These are phyloP conservation scores for Parapsyche elsis DNA, from an alignment of 1,140 invertebrate species.

Conservation along the genomic window DNA sequence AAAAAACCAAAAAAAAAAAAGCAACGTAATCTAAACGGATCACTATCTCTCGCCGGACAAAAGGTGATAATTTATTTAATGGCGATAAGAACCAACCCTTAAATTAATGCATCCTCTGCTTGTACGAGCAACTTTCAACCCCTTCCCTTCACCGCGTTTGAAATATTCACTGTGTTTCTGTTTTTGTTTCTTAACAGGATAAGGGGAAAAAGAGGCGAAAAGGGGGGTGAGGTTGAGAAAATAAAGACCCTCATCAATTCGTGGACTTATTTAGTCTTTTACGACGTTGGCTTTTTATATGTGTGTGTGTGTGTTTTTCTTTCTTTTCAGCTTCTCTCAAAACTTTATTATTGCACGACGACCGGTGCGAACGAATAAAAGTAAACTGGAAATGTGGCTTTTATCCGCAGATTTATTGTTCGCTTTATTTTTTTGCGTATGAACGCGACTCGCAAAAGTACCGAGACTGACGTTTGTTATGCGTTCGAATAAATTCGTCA, in stretches of 20 bases:
- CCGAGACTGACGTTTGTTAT: neutral
- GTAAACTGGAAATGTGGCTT: constrained; percentile 27
- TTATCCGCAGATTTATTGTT: constrained; percentile 28
- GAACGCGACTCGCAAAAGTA: neutral
- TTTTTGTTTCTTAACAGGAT: neutral
- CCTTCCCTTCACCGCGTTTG: neutral
- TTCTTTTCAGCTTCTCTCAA: constrained; percentile 4
- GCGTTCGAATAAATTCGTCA: neutral
- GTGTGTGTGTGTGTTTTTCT: too few relatives aligned
- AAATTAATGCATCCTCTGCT: constrained; percentile 9
- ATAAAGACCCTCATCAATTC: constrained; percentile 23
- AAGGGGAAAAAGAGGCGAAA: too few relatives aligned
- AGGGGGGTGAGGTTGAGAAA: neutral
- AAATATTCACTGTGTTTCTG: neutral
- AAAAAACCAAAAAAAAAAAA: constrained; percentile 2
- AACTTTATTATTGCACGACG: constrained; percentile 19
- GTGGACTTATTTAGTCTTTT: constrained; percentile 29
- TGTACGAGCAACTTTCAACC: neutral
- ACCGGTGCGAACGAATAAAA: neutral
- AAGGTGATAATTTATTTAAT: constrained; percentile 40
- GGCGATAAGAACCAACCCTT: constrained; percentile 15
- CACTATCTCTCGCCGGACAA: constrained; percentile 24
- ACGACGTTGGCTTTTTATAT: constrained; percentile 16
- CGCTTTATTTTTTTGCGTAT: neutral
- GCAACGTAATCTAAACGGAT: neutral